phyloP scores from a whole-genome alignment of 1,140 invertebrate species.

The Zaprionus ghesquierei region DNA sequence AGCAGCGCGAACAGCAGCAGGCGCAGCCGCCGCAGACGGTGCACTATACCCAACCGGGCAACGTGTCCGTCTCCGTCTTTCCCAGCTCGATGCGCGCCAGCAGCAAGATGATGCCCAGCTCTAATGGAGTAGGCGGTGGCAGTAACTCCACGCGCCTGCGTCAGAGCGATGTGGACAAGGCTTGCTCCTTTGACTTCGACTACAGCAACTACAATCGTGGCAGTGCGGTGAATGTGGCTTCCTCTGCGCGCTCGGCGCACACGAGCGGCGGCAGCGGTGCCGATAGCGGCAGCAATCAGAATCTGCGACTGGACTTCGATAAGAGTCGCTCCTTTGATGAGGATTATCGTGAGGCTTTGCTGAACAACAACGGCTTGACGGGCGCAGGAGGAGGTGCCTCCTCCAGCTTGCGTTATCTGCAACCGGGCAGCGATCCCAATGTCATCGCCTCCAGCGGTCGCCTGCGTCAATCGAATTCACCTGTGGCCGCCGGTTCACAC shows the following conservation, averaged over 20 bases:
- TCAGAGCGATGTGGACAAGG: slow-evolving; percentile 69
- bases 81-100: slow-evolving; percentile 51
- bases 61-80: slow-evolving; percentile 38
- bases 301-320: slow-evolving; percentile 70
- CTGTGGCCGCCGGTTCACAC: slow-evolving; percentile 10
- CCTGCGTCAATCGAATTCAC: slow-evolving; percentile 51
- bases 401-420: slow-evolving; percentile 50
- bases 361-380: slow-evolving; percentile 47
- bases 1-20: slow-evolving; percentile 32
- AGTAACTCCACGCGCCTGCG: slow-evolving; percentile 31
- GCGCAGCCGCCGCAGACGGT: not conserved
- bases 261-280: slow-evolving; percentile 42
- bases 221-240: not conserved
- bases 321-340: slow-evolving; percentile 81
- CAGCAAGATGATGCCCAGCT: slow-evolving; percentile 25
- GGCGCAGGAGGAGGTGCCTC: slow-evolving; percentile 16
- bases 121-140: slow-evolving; percentile 10
- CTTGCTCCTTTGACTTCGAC: slow-evolving; percentile 79
- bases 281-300: slow-evolving; percentile 63
- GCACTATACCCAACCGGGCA: slow-evolving; percentile 49
- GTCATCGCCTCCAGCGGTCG: slow-evolving; percentile 17
- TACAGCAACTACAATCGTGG: slow-evolving; percentile 68
- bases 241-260: slow-evolving; percentile 20
- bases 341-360: slow-evolving; percentile 68
- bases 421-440: slow-evolving; percentile 35